Percentiles rank a stretch among this genome's conserved stretches.
These are phyloP conservation scores for Erebia epiphron DNA, from an alignment of 2,888 invertebrate species.

Conservation along the genomic window DNA sequence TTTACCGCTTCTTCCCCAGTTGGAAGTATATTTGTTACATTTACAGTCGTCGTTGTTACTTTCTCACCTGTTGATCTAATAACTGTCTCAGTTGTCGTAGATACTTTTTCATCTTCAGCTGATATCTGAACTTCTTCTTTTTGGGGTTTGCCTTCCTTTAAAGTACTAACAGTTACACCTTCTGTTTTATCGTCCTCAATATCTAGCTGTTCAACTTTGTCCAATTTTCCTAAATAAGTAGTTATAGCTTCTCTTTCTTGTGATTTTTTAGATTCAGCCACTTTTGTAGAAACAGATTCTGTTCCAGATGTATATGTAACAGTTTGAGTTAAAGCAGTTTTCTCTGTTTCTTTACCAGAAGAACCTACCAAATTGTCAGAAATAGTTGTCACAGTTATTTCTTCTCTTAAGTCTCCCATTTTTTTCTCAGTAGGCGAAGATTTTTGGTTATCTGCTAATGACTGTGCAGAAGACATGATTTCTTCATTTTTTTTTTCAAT, in stretches of 20 bases:
- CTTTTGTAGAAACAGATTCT: conserved; percentile 19
- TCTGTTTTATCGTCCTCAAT: background rate
- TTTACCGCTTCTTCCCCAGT: conserved; percentile 41
- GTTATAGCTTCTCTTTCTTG: background rate
- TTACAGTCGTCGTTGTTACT: conserved; percentile 27
- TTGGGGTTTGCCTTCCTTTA: background rate
- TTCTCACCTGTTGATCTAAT: conserved; percentile 25
- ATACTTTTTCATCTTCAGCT: conserved; percentile 18
- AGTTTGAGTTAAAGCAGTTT: conserved; percentile 31
- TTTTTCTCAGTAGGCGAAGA: background rate
- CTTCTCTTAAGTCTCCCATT: conserved; percentile 19
- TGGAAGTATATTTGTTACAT: conserved; percentile 35
- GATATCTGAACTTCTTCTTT: background rate
- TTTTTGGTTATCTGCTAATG: background rate
- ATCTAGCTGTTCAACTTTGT: background rate
- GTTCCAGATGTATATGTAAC: conserved; percentile 23
- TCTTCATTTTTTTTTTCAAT: background rate
- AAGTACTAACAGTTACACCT: background rate
- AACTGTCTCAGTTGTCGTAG: conserved; percentile 19
- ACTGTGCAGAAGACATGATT: background rate
- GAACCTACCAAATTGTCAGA: conserved; percentile 8
- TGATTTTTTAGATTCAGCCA: conserved; percentile 5
- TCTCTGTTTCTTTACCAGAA: conserved; percentile 21
- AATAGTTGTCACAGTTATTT: conserved; percentile 20
- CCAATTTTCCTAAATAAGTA: background rate